phyloP scores from a whole-genome alignment of 1,140 invertebrate genomes.

The Drosophila punjabiensis region DNA sequence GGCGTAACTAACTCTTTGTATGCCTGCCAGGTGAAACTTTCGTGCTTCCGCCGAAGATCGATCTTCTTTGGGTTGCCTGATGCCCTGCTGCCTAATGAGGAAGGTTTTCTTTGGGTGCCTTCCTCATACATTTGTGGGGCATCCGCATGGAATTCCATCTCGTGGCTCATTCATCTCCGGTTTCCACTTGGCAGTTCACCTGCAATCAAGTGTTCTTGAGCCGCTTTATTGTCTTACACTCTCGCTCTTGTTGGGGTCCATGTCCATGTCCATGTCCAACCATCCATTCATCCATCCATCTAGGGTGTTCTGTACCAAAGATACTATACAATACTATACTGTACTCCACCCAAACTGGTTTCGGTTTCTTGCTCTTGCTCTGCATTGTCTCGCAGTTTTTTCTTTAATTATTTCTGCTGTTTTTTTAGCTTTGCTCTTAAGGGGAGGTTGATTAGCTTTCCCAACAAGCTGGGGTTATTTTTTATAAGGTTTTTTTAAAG shows the following conservation, averaged over 20 bases:
- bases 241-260: conserved; percentile 70
- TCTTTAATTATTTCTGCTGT: conserved; percentile 56
- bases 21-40: conserved; percentile 51
- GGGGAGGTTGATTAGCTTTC: conserved; percentile 35
- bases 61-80: conserved; percentile 29
- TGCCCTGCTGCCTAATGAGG: conserved; percentile 25
- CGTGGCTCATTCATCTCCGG: conserved; percentile 37
- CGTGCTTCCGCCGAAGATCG: conserved; percentile 61
- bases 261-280: conserved; percentile 11
- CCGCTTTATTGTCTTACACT: conserved; percentile 65
- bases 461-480: conserved; percentile 1
- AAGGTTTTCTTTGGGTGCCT: conserved; percentile 31
- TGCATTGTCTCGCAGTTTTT: conserved; percentile 51
- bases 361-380: conserved; percentile 60
- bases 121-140: conserved; percentile 68
- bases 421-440: conserved; percentile 23
- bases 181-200: conserved; percentile 49
- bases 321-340: conserved; percentile 7
- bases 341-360: conserved; percentile 68
- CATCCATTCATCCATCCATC: conserved; percentile 19
- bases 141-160: conserved; percentile 47
- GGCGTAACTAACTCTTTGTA: conserved; percentile 68
- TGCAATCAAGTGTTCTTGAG: conserved; percentile 65
- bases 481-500: not conserved
- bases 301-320: conserved; percentile 25